These are phyloP conservation scores for Cosmopolites sordidus DNA, from an alignment of 2,888 invertebrate genomes.

Conservation along the genomic window DNA sequence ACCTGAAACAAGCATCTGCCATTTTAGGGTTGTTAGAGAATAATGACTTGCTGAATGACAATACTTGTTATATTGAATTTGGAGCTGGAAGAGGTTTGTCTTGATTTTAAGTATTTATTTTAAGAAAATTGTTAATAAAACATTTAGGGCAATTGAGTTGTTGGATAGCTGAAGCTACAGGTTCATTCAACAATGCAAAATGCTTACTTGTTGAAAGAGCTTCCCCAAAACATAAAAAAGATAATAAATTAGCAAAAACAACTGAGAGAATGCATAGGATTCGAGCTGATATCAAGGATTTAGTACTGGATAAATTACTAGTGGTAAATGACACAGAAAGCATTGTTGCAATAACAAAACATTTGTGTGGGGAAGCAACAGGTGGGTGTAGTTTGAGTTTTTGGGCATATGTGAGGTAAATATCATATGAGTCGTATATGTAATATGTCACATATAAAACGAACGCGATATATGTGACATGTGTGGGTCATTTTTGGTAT, in stretches of 20 bases:
- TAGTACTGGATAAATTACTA: slow-evolving; percentile 58
- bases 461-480: too few relatives aligned
- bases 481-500: too few relatives aligned
- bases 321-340: slow-evolving; percentile 47
- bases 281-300: slow-evolving; percentile 77
- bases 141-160: slow-evolving; percentile 69
- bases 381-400: slow-evolving; percentile 50
- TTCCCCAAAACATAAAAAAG: slow-evolving; percentile 60
- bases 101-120: neutral
- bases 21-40: slow-evolving; percentile 66
- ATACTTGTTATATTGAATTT: slow-evolving; percentile 77
- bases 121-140: neutral
- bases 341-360: slow-evolving; percentile 79
- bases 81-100: slow-evolving; percentile 81
- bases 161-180: slow-evolving; percentile 64
- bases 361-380: slow-evolving; percentile 85
- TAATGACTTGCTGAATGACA: slow-evolving; percentile 55
- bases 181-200: slow-evolving; percentile 47
- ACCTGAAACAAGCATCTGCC: slow-evolving; percentile 74
- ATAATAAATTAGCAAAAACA: slow-evolving; percentile 49
- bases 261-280: slow-evolving; percentile 56
- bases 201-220: slow-evolving; percentile 76
- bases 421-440: too few relatives aligned
- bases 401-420: too few relatives aligned
- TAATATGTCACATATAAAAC: too few relatives aligned